phyloP scores from a whole-genome alignment of 2,888 invertebrate species.

The Nomada flava region DNA sequence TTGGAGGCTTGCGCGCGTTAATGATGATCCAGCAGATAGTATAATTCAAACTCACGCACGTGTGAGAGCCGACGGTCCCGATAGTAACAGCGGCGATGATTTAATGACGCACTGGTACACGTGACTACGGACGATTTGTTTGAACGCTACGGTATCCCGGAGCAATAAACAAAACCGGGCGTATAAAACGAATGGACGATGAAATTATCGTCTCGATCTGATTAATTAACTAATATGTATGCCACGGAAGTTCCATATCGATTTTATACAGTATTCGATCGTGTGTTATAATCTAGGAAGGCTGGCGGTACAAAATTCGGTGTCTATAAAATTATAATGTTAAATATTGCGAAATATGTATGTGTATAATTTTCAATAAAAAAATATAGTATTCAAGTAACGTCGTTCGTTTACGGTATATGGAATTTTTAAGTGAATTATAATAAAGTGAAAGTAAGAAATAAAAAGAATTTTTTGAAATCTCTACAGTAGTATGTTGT shows the following conservation, averaged over 20 bases:
- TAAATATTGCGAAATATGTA: not conserved
- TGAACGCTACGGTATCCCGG: slow-evolving; percentile 69
- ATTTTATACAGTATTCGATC: slow-evolving; percentile 22
- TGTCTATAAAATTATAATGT: not conserved
- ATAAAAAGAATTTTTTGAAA: too few species aligned
- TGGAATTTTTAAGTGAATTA: not conserved
- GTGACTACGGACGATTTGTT: slow-evolving; percentile 71
- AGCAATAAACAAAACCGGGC: slow-evolving; percentile 68
- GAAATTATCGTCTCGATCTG: slow-evolving; percentile 68
- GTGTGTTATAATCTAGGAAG: not conserved
- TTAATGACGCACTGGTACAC: slow-evolving; percentile 52
- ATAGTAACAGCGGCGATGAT: slow-evolving; percentile 68
- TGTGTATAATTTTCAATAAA: too few species aligned
- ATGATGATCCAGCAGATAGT: slow-evolving; percentile 75
- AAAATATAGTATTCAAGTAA: not conserved
- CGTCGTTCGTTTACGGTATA: not conserved
- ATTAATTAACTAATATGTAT: slow-evolving; percentile 73
- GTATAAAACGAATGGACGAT: slow-evolving; percentile 55
- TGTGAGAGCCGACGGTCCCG: slow-evolving; percentile 62
- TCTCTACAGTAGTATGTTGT: too few species aligned
- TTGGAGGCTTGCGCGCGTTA: slow-evolving; percentile 57
- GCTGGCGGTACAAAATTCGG: not conserved
- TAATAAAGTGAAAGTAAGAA: not conserved
- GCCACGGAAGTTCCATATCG: slow-evolving; percentile 63
- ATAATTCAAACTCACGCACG: slow-evolving; percentile 76